Evolutionary conservation across 2,888 invertebrate genomes (phyloP).

Genomic region (Ichneumoninae sp.): DNA sequence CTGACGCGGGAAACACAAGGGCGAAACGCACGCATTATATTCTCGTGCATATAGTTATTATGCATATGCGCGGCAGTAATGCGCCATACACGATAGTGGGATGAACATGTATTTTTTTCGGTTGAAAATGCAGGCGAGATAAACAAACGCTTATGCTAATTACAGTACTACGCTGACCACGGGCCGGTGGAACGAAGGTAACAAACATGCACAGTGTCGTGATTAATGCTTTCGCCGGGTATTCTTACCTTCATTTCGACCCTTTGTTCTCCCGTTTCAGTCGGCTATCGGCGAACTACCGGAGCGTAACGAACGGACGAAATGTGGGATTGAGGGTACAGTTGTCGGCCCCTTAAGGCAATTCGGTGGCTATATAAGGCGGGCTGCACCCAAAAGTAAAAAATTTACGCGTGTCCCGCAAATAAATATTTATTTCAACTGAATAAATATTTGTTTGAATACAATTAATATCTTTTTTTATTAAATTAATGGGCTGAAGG

Average conservation of each 20-base stretch:
- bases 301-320: neutral
- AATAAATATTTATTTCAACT: neutral
- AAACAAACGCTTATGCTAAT: constrained; percentile 75
- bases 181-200: constrained; percentile 33
- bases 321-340: neutral
- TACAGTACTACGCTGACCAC: constrained; percentile 45
- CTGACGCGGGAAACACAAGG: constrained; percentile 37
- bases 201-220: constrained; percentile 57
- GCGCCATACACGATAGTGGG: constrained; percentile 41
- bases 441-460: neutral
- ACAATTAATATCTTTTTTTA: too few species aligned
- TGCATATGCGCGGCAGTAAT: constrained; percentile 14
- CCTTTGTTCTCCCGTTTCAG: constrained; percentile 39
- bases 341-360: neutral
- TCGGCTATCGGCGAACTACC: neutral
- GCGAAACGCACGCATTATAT: constrained; percentile 50
- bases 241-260: constrained; percentile 13
- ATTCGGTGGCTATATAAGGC: neutral
- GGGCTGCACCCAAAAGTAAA: neutral
- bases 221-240: constrained; percentile 68
- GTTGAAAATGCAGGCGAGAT: constrained; percentile 68
- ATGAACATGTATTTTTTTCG: constrained; percentile 63
- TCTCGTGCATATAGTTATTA: constrained; percentile 32
- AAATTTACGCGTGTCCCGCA: neutral
- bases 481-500: too few species aligned